Base-by-base conservation (phyloP, 2,888 invertebrate genomes). In the Himalopsyche tibetana region DNA sequence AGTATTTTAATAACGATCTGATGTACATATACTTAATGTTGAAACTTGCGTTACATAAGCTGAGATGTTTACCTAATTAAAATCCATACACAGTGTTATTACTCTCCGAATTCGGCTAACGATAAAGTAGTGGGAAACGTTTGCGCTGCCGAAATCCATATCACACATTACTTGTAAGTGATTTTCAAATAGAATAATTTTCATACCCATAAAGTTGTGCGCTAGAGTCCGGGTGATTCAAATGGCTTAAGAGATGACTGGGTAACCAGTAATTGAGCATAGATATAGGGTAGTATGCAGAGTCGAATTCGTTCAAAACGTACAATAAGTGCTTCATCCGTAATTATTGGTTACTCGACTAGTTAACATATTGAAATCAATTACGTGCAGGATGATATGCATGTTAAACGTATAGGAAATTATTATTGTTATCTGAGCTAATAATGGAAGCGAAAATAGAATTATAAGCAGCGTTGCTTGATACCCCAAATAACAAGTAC, bases 151-250 rank as follows among this genome's bases (percentile, higher is more conserved):
- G 11, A 19, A 63, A 19, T 63, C 63, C 63, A 63, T 63, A 63
- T 63, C 63, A 63, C 63, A 19, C 63, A 28, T 63, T 82, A 83
- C 83, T 83, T 83, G 79, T 87, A 85, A 88, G 88, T 84, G 87
- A 87, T 88, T 88, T 87, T 51, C 85, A 85, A 88, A 88, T 82
- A 84, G 83, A 84, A 84, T 87, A 85, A 88, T 88, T 87, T 84
- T 81, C 85, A 82, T 80, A 82, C 86, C 84, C 84, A 82, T 82
- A 87, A 87, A 87, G 84, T 87, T 86, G 83, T 80, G 74, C 55
- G 80, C 42, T 36, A 56, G 38, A 82, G 79, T 55, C 28, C 36
- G 80, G 38, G 69, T 81, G 74, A 74, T 84, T 82, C 80, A 86
- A 84, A 87, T 74, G 83, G 85, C 83, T 82, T 83, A 79, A 28